Evolutionary conservation across 2,113 vertebrate species (phyloP), one percentile per base, ranked within the genome.

Genomic region (Scomber colias): DNA sequence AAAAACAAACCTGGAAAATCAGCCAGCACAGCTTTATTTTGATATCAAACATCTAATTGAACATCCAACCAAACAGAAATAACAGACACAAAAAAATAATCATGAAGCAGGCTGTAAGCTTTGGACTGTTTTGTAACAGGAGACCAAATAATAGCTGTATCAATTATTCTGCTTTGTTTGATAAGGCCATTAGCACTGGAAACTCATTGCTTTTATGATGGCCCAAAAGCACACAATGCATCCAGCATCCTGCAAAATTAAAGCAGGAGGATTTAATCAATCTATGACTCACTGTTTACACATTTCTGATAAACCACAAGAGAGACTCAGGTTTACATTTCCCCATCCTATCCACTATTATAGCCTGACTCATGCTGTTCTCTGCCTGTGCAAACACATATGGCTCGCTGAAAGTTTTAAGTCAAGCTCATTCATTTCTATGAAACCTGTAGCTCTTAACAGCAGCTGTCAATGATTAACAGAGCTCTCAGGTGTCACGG

Each of bases 261-360:
- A 63, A 85, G 48, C 17, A 50, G 31, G 40, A 11, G 45, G 15
- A 45, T 82, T 81, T 56, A 78, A 79, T 82, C 46, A 73, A 61
- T 60, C 48, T 21, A 16, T 90, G 77, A 89, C 83, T 89, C 82
- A 90, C 55, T 85, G 81, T 90, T 81, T 86, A 78, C 84, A 72
- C 73, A 69, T 35, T 54, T 21, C 60, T 74, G 55, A 77, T 67
- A 72, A 84, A 7, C n/a, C 60, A 55, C 53, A 66, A 48, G 65
- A 15, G 9, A 9, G 16, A 54, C 27, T 35, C 16, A 7, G 75
- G 5, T 15, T 78, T 79, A 75, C 45, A 68, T 73, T 77, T 61
- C 53, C 57, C 19, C 53, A 19, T 49, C 2, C 59, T 77, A 56
- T 60, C 10, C 13, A 5, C 15, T 19, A 54, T 56, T 71, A 30